Percentiles rank a stretch among this genome's conserved stretches.
Conservation (phyloP, 2,797 vertebrate species). For the Oreochromis grahami region DNA sequence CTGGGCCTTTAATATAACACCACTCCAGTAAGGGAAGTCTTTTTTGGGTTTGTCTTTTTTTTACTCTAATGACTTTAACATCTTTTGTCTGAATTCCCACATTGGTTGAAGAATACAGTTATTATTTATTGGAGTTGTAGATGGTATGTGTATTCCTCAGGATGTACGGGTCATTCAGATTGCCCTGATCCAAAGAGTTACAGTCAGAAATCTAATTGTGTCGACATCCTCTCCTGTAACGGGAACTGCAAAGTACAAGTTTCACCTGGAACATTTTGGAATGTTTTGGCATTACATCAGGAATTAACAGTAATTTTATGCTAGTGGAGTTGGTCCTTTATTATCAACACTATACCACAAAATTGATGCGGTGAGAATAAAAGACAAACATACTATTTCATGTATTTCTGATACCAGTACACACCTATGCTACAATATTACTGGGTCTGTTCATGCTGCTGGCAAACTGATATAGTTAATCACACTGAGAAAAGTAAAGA, state of each 20-base stretch:
- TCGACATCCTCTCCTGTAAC: background rate
- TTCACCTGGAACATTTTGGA: background rate
- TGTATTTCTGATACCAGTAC: background rate
- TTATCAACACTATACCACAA: background rate
- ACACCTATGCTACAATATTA: background rate
- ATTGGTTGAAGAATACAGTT: background rate
- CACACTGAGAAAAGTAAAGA: background rate
- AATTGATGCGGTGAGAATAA: background rate
- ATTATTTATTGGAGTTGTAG: background rate
- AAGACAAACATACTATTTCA: background rate
- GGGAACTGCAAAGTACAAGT: background rate
- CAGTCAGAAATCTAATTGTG: background rate
- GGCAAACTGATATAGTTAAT: background rate
- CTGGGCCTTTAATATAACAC: constrained; percentile 6
- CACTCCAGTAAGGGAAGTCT: background rate
- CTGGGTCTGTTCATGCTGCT: background rate
- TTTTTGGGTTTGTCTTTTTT: background rate
- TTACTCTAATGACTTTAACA: constrained; percentile 35
- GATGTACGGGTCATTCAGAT: background rate
- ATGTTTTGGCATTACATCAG: background rate
- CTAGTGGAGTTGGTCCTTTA: background rate
- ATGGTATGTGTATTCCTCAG: background rate
- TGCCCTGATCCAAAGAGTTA: background rate
- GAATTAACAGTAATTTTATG: background rate
- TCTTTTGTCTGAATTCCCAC: background rate